These are phyloP conservation scores for Diarsia rubi DNA, from an alignment of 2,888 invertebrate genomes.

Conservation along the genomic window DNA sequence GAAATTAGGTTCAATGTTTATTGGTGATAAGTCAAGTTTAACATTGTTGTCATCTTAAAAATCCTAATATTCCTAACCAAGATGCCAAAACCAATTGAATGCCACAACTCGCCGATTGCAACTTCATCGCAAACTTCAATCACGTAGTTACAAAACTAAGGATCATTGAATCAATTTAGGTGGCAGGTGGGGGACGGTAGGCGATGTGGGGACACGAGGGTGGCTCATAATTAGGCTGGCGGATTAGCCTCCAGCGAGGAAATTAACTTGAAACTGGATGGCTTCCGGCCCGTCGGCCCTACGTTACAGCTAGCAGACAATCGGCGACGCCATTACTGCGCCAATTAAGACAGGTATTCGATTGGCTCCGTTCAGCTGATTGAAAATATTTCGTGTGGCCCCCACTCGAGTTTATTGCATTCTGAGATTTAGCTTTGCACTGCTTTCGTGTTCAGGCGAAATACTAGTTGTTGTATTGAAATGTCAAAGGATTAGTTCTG, in stretches of 20 bases:
- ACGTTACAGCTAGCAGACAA: conserved; percentile 66
- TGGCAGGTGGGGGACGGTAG: conserved; percentile 39
- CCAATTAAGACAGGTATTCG: conserved; percentile 73
- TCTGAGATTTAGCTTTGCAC: conserved; percentile 62
- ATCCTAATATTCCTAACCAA: background rate
- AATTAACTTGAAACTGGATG: conserved; percentile 86
- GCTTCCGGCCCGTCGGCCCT: conserved; percentile 67
- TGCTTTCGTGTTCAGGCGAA: background rate
- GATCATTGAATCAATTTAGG: conserved; percentile 64
- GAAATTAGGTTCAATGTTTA: background rate
- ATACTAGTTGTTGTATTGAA: background rate
- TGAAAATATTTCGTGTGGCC: conserved; percentile 66
- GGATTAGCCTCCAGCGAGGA: conserved; percentile 84
- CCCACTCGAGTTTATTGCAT: conserved; percentile 66
- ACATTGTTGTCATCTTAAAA: background rate
- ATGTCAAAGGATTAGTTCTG: background rate
- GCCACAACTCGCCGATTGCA: conserved; percentile 10
- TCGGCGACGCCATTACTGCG: conserved; percentile 70
- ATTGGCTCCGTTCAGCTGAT: conserved; percentile 66
- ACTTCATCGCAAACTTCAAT: conserved; percentile 51
- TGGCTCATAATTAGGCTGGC: conserved; percentile 83
- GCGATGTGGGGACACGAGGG: conserved; percentile 57
- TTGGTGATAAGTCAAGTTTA: background rate
- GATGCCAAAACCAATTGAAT: background rate
- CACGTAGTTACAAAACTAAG: conserved; percentile 56